Conservation (phyloP, 2,113 vertebrate species). For the Sturnus vulgaris region DNA sequence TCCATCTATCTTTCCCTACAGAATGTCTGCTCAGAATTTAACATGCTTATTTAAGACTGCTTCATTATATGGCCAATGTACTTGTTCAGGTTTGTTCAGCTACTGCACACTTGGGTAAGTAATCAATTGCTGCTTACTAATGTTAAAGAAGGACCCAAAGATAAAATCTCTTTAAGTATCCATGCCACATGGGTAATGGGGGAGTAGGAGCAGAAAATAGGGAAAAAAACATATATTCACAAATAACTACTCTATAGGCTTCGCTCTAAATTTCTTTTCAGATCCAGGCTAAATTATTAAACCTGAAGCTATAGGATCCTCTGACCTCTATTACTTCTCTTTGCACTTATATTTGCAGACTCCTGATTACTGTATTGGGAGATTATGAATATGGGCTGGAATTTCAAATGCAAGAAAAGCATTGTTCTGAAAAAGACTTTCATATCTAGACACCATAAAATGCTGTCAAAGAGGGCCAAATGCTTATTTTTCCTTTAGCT, state of each 20-base stretch:
- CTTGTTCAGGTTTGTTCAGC: background rate
- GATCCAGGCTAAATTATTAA: background rate
- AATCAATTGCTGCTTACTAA: background rate
- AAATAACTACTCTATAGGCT: background rate
- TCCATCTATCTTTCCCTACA: background rate
- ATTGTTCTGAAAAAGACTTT: background rate
- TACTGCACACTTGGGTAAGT: background rate
- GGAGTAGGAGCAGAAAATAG: fast-evolving
- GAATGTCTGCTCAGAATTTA: background rate
- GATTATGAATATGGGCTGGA: background rate
- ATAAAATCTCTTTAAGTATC: background rate
- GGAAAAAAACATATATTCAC: background rate
- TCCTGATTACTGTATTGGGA: background rate
- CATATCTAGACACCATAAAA: background rate
- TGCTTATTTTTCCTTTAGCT: background rate
- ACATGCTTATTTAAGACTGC: background rate
- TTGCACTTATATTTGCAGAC: background rate
- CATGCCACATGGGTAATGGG: background rate
- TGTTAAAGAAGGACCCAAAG: background rate
- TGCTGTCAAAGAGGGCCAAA: background rate
- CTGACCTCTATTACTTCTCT: background rate
- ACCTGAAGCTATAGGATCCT: background rate
- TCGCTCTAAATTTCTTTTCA: background rate
- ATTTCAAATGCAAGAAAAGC: background rate
- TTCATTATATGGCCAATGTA: background rate